Evolutionary conservation across 2,797 vertebrate species (phyloP).

Genomic region (Platalea minor): DNA sequence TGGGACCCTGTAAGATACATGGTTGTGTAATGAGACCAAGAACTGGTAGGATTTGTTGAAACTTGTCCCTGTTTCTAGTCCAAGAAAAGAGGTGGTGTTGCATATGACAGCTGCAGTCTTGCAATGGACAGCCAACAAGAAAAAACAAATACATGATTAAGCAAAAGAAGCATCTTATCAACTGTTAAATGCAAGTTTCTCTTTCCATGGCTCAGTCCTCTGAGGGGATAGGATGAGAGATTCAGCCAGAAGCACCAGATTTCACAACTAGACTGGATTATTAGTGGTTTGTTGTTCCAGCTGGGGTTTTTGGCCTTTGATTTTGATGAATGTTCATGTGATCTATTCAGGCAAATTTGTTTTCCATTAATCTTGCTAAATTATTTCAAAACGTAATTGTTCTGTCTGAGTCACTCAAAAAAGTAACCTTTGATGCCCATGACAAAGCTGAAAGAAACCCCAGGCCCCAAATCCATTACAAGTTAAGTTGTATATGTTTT

Average conservation of each 20-base stretch:
- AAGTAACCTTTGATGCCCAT: background rate
- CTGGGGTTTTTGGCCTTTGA: background rate
- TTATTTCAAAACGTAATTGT: background rate
- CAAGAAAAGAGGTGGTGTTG: accelerated
- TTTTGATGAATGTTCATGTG: background rate
- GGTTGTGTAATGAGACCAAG: background rate
- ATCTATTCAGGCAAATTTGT: background rate
- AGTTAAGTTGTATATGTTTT: background rate
- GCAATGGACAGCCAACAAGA: background rate
- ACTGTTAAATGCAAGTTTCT: background rate
- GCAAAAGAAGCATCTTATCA: background rate
- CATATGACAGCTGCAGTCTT: accelerated
- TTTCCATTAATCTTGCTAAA: background rate
- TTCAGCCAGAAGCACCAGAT: accelerated
- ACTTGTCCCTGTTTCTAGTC: background rate
- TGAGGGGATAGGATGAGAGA: background rate
- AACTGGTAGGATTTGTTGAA: background rate
- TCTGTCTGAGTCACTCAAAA: background rate
- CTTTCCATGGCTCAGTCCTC: background rate
- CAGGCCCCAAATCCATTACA: no score
- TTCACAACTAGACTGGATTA: background rate
- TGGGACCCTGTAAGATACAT: no score
- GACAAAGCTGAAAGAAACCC: background rate
- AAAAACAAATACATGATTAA: background rate
- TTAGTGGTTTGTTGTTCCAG: background rate